Percentiles rank a stretch among this genome's conserved stretches.
Conservation (phyloP, 2,888 invertebrate species). For the Malacosoma neustria region DNA sequence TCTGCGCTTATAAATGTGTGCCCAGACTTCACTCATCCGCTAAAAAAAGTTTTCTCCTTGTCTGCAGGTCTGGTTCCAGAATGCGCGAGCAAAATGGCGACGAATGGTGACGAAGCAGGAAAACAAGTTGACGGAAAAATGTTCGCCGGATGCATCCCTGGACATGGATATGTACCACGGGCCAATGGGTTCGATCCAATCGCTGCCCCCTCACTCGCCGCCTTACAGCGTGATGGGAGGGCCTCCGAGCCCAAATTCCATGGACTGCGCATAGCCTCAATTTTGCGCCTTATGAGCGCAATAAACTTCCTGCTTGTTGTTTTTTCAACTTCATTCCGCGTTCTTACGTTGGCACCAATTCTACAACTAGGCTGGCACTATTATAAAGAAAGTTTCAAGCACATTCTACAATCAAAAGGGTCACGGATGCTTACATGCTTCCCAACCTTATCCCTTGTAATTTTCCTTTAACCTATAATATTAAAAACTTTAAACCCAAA, state of each 20-base stretch:
- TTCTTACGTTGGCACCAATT: constrained; percentile 3
- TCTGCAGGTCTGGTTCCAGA: constrained; percentile 95
- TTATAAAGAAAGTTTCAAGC: too few relatives aligned
- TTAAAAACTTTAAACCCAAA: too few relatives aligned
- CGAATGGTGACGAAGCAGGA: constrained; percentile 90
- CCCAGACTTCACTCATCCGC: too few relatives aligned
- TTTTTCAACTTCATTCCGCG: constrained; percentile 16
- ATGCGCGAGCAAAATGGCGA: constrained; percentile 94
- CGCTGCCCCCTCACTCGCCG: constrained; percentile 81
- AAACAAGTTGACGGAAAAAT: constrained; percentile 82
- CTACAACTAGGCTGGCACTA: background rate
- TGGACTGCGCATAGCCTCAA: constrained; percentile 81
- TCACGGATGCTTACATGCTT: too few relatives aligned
- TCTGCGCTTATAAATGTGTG: background rate
- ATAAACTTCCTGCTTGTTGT: constrained; percentile 15
- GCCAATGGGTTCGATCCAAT: constrained; percentile 79
- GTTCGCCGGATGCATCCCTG: constrained; percentile 77
- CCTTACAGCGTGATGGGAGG: constrained; percentile 80
- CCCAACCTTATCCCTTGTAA: too few relatives aligned
- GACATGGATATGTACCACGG: constrained; percentile 79
- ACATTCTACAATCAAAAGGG: too few relatives aligned
- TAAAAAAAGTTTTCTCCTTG: constrained; percentile 32
- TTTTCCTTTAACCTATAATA: too few relatives aligned
- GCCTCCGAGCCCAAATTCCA: constrained; percentile 80
- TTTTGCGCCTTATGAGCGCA: constrained; percentile 62